phyloP scores from a whole-genome alignment of 2,113 vertebrate genomes.

The Atlantisia rogersi region DNA sequence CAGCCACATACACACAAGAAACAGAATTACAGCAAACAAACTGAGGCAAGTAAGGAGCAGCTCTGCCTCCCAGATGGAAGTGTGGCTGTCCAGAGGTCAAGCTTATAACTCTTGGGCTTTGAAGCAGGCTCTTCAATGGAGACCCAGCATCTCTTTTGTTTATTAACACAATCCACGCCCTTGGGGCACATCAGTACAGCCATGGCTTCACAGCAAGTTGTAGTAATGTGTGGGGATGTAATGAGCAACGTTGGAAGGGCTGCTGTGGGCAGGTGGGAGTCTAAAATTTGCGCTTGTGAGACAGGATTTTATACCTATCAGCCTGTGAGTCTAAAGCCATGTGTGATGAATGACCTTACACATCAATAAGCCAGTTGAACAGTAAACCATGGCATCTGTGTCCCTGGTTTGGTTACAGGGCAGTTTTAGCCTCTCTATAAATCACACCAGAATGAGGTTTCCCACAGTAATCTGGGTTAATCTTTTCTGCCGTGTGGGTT shows the following conservation, averaged over 20 bases:
- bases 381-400: slow-evolving; percentile 20
- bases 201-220: not conserved
- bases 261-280: slow-evolving; percentile 33
- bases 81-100: not conserved
- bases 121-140: not conserved
- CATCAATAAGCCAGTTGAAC: not conserved
- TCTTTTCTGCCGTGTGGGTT: not conserved
- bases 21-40: not conserved
- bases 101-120: not conserved
- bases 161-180: not conserved
- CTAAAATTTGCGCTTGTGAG: not conserved
- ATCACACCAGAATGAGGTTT: not conserved
- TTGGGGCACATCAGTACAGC: not conserved
- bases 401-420: not conserved
- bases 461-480: not conserved
- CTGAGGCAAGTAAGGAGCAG: not conserved
- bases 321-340: not conserved
- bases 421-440: not conserved
- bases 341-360: slow-evolving; percentile 23
- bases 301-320: not conserved
- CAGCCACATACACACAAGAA: not conserved
- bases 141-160: not conserved
- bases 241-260: not conserved
- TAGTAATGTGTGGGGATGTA: not conserved
- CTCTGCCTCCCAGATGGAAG: not conserved